Conservation (phyloP, 2,113 vertebrate genomes). For the Phalacrocorax carbo region DNA sequence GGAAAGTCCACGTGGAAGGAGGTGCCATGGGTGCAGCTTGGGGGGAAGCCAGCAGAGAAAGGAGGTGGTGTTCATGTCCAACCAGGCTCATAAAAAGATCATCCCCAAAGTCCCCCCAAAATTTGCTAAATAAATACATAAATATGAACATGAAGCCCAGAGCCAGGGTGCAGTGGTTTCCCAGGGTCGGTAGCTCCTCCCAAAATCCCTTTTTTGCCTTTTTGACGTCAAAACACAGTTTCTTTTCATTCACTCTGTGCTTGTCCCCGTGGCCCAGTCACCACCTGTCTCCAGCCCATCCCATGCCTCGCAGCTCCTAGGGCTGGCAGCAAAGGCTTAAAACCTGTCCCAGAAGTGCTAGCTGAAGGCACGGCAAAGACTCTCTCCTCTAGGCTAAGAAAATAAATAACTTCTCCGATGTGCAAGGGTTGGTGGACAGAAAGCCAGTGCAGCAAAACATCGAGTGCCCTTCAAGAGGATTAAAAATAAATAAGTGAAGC, state of each 20-base stretch:
- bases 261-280: background rate
- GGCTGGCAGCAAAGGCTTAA: background rate
- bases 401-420: constrained; percentile 68
- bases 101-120: background rate
- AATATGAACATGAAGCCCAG: background rate
- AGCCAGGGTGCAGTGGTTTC: background rate
- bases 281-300: background rate
- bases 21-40: background rate
- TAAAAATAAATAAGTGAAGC: constrained; percentile 63
- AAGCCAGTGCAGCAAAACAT: constrained; percentile 10
- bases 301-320: background rate
- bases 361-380: constrained; percentile 4
- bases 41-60: background rate
- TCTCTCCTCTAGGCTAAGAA: constrained; percentile 40
- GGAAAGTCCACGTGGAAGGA: background rate
- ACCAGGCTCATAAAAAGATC: background rate
- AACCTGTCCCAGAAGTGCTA: background rate
- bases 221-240: background rate
- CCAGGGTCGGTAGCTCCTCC: background rate
- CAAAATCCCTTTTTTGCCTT: background rate
- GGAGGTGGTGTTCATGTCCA: background rate
- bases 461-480: constrained; percentile 20
- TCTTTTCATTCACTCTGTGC: background rate
- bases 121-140: constrained; percentile 71
- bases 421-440: background rate